phyloP scores from a whole-genome alignment of 2,113 vertebrate species.

The Phaethon lepturus region DNA sequence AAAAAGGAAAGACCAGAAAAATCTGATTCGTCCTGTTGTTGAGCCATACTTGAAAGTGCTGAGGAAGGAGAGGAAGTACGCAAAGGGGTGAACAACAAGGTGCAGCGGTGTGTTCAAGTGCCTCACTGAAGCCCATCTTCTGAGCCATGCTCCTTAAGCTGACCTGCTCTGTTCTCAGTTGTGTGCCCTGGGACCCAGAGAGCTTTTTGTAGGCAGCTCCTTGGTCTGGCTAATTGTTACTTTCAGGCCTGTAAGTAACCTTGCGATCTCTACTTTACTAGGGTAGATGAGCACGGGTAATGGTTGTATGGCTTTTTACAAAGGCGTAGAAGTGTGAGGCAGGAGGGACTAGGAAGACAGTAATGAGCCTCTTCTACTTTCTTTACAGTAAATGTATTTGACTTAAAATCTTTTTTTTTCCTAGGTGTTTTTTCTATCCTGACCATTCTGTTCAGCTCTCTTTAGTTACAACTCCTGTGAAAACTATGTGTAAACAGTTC shows the following conservation, averaged over 20 bases:
- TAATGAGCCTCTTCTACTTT: not conserved
- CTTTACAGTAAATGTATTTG: not conserved
- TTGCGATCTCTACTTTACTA: not conserved
- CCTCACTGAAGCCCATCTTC: not conserved
- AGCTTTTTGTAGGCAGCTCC: not conserved
- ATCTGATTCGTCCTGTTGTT: not conserved
- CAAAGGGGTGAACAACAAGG: not conserved
- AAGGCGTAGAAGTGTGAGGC: not conserved
- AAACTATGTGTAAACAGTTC: not conserved
- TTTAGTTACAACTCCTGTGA: not conserved
- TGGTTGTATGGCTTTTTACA: not conserved
- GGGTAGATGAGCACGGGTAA: not conserved
- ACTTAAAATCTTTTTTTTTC: not conserved
- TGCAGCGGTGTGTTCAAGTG: not conserved
- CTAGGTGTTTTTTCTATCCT: not conserved
- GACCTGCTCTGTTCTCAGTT: not conserved
- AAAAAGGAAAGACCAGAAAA: not conserved
- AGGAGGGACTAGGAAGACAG: not conserved
- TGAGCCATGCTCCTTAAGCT: not conserved
- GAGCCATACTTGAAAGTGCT: not conserved
- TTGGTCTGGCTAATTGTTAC: not conserved
- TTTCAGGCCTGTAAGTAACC: not conserved
- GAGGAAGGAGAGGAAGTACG: not conserved
- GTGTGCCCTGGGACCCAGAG: not conserved
- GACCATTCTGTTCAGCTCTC: not conserved